A percentile compares a stretch with the other conserved stretches of the same genome.
phyloP scores from a whole-genome alignment of 2,797 vertebrate genomes.

The Thalassophryne amazonica region DNA sequence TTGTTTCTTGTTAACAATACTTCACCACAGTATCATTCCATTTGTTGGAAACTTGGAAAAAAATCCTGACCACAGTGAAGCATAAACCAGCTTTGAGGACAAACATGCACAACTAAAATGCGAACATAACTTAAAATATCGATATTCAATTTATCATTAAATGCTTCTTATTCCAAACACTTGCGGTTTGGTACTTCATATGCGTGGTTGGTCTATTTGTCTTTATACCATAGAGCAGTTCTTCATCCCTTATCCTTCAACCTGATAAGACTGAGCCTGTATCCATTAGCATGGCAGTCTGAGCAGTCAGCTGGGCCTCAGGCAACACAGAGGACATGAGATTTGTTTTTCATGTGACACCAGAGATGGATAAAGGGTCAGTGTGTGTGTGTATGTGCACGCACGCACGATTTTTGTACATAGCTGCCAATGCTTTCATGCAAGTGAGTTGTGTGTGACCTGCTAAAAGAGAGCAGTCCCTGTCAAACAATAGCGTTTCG shows the following conservation, averaged over 20 bases:
- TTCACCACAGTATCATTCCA: too few species aligned
- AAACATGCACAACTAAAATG: too few species aligned
- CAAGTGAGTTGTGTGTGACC: conserved; percentile 11
- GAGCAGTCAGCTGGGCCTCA: conserved; percentile 15
- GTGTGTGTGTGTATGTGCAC: neutral
- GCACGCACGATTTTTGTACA: neutral
- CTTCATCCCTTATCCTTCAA: neutral
- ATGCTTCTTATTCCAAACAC: neutral
- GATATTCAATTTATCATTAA: too few species aligned
- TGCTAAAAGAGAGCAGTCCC: conserved; percentile 40
- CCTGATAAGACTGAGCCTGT: neutral
- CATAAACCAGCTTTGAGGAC: too few species aligned
- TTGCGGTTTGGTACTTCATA: neutral
- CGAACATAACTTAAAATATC: too few species aligned
- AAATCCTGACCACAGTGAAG: too few species aligned
- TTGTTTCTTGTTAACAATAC: too few species aligned
- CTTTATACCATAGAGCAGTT: too few species aligned
- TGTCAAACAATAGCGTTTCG: conserved; percentile 33
- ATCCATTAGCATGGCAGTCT: conserved; percentile 15
- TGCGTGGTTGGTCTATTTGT: neutral
- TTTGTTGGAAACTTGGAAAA: too few species aligned
- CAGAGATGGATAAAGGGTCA: neutral
- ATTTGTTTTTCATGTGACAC: conserved; percentile 6
- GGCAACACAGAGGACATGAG: conserved; percentile 1
- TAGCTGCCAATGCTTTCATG: neutral